Percentiles rank a stretch among this genome's conserved stretches.
These are phyloP conservation scores for Listronotus oregonensis DNA, from an alignment of 1,140 invertebrate genomes.

Conservation along the genomic window DNA sequence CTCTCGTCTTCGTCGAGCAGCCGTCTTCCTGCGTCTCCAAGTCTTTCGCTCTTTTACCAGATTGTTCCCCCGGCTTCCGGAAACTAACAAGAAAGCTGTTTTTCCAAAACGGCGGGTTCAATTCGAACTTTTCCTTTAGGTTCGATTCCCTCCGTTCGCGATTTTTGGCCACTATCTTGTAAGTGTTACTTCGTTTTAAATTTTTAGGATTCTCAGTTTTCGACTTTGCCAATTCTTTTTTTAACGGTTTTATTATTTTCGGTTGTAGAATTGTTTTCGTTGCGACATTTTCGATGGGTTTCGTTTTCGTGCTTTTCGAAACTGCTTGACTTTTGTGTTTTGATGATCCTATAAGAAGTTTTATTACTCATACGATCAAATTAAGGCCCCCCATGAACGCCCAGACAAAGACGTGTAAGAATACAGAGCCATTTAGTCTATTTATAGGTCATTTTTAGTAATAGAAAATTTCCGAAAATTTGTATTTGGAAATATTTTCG, in stretches of 20 bases:
- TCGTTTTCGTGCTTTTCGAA: no score
- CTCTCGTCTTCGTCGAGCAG: no score
- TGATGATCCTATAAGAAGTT: background rate
- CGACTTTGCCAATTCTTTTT: background rate
- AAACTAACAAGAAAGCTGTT: background rate
- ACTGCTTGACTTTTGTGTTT: background rate
- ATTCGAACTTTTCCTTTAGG: constrained; percentile 14
- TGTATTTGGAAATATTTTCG: no score
- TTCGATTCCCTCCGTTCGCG: background rate
- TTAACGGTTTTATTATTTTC: constrained; percentile 1
- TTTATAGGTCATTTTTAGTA: no score
- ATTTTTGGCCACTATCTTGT: constrained; percentile 12
- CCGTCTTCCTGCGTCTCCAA: no score
- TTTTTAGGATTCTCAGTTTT: background rate
- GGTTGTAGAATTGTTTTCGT: background rate
- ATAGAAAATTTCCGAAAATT: no score
- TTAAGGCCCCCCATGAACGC: no score
- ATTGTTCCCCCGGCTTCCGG: background rate
- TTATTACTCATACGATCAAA: no score
- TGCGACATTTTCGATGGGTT: no score
- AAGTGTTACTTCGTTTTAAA: constrained; percentile 17
- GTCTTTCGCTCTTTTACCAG: background rate
- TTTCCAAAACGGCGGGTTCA: constrained; percentile 9
- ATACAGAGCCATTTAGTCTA: no score
- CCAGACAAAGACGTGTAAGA: no score